Base-by-base conservation (phyloP, 2,113 vertebrate genomes). In the Sprattus sprattus region DNA sequence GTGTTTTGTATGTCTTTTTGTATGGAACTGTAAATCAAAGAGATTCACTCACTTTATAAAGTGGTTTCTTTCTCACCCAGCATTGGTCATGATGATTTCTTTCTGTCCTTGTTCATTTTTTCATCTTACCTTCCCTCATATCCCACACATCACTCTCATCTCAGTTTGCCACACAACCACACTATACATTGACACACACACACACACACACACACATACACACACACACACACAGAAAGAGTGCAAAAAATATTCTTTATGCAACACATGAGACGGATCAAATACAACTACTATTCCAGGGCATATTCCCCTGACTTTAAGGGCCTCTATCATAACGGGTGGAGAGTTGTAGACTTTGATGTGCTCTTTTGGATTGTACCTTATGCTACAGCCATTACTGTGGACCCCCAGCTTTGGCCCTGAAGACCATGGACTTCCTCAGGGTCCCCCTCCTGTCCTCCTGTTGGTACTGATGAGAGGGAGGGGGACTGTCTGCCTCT, bases 1-100 rank as follows among this genome's bases (percentile, higher is more conserved):
- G 92, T 89, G 88, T 96, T 97, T 97, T 97, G 96, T 96, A 97
- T 93, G 93, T 94, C 60, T 89, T 94, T 96, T 97, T 97, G 95
- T 97, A 97, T 96, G 95, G 94, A 95, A 95, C 92, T 94, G 93
- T 95, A 92, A 91, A 95, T 95, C 88, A 83, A 92, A 94, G 89
- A 94, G 90, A 88, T 88, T 88, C 91, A 95, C 93, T 94, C 52
- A 95, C 92, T 94, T 95, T 95, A 96, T 96, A 95, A 95, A 96
- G 89, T 94, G 89, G 88, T 94, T 88, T 94, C 92, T 94, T 96
- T 92, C 89, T 93, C 94, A 93, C 89, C 92, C 89, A 89, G 85
- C 91, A 92, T 92, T 89, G 81, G 81, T 82, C 90, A 91, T 88
- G 85, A 86, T 93, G 92, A 90, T 87, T 92, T 93, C 85, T 83